These are phyloP conservation scores for Sebastiscus albofasciatus DNA, from an alignment of 2,797 vertebrate species.

Conservation along the genomic window DNA sequence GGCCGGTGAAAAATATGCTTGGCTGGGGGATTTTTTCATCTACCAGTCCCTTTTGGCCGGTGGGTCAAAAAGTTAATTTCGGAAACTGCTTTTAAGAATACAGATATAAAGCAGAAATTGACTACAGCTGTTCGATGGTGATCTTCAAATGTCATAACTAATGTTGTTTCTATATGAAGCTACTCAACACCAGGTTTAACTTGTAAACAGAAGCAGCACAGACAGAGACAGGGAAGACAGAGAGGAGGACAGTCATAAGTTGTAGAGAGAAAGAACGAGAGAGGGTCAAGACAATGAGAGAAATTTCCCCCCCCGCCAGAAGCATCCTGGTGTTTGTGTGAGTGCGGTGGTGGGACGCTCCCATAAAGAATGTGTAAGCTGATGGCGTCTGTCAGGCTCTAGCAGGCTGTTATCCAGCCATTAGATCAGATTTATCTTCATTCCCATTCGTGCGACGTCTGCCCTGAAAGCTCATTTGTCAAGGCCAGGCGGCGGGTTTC, in stretches of 20 bases:
- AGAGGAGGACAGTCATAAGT: conserved; percentile 5
- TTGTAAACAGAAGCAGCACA: conserved; percentile 5
- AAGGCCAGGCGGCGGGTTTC: conserved; percentile 76
- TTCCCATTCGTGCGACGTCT: conserved; percentile 77
- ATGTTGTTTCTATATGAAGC: not conserved
- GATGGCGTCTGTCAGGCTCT: conserved; percentile 80
- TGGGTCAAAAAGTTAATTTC: no score
- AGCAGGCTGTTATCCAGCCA: conserved; percentile 84
- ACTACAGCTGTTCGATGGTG: not conserved
- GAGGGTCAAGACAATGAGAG: conserved; percentile 33
- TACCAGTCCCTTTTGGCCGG: no score
- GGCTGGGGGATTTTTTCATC: no score
- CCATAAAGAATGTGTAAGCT: conserved; percentile 83
- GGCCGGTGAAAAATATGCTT: no score
- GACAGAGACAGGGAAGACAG: not conserved
- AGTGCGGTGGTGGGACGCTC: conserved; percentile 58
- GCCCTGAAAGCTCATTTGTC: conserved; percentile 85
- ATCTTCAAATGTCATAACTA: not conserved
- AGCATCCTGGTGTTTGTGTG: conserved; percentile 49
- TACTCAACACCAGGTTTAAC: not conserved
- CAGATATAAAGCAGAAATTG: not conserved
- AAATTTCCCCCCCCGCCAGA: conserved; percentile 5
- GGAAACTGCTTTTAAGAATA: not conserved
- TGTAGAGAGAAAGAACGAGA: conserved; percentile 1
- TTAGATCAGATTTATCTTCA: conserved; percentile 86